These are phyloP conservation scores for Melanotaenia parkinsoni DNA, from an alignment of 2,797 vertebrate genomes.

Conservation along the genomic window DNA sequence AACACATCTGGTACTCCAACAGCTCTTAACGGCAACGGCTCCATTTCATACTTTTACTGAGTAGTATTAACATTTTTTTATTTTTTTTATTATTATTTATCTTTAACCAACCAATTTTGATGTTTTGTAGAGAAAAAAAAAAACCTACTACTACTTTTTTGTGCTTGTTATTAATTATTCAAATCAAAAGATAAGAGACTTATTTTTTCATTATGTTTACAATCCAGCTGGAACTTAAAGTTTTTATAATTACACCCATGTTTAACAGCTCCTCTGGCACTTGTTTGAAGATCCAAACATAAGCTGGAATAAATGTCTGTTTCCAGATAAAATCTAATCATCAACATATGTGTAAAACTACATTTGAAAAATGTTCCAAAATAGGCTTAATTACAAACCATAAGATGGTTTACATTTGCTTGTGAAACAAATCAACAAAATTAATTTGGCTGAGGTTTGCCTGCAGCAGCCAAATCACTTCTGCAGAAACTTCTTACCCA, in stretches of 20 bases:
- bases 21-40: background rate
- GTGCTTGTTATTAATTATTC: constrained; percentile 37
- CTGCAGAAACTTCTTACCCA: constrained; percentile 63
- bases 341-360: constrained; percentile 46
- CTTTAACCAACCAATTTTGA: constrained; percentile 14
- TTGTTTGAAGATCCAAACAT: constrained; percentile 32
- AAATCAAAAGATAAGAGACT: constrained; percentile 35
- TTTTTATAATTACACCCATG: constrained; percentile 47
- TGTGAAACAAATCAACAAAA: constrained; percentile 71
- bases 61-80: background rate
- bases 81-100: background rate
- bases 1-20: constrained; percentile 4
- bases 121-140: constrained; percentile 12
- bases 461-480: constrained; percentile 65
- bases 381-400: constrained; percentile 60
- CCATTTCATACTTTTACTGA: background rate
- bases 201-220: constrained; percentile 22
- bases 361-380: constrained; percentile 36
- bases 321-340: constrained; percentile 40
- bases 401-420: constrained; percentile 65
- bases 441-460: constrained; percentile 65
- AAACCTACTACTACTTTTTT: background rate
- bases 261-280: constrained; percentile 23
- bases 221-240: constrained; percentile 27
- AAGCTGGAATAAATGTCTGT: constrained; percentile 26